Evolutionary conservation across 2,888 invertebrate genomes (phyloP).

Genomic region (Agrochola circellaris): DNA sequence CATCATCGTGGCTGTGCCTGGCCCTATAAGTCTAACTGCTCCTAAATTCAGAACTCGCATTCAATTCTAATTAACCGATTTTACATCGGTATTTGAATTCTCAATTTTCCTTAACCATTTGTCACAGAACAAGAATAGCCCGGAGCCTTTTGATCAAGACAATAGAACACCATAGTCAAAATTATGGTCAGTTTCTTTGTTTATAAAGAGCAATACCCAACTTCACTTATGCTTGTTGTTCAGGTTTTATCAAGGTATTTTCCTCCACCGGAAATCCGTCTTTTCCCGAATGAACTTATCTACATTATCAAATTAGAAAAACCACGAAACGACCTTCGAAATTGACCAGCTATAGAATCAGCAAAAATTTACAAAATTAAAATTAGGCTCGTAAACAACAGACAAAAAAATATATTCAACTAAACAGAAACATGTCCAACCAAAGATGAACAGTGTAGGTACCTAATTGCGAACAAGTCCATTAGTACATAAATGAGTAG

Average conservation of each 20-base stretch:
- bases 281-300: background rate
- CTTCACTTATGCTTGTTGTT: too few relatives aligned
- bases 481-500: conserved; percentile 45
- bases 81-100: background rate
- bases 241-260: background rate
- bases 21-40: background rate
- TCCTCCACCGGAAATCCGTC: background rate
- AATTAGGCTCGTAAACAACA: background rate
- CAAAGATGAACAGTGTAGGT: conserved; percentile 8
- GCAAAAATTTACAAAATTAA: background rate
- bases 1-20: too few relatives aligned
- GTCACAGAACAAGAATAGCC: background rate
- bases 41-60: conserved; percentile 6
- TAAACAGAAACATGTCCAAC: conserved; percentile 27
- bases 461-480: conserved; percentile 47
- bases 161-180: background rate
- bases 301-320: background rate
- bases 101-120: background rate
- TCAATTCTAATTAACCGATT: conserved; percentile 39
- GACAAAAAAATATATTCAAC: conserved; percentile 9
- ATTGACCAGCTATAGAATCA: background rate
- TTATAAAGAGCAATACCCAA: background rate
- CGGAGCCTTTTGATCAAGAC: background rate
- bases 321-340: background rate
- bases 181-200: background rate